These are phyloP conservation scores for Actinostola sp. DNA, from an alignment of 92 coral and sea anemone genomes.

Conservation along the genomic window DNA sequence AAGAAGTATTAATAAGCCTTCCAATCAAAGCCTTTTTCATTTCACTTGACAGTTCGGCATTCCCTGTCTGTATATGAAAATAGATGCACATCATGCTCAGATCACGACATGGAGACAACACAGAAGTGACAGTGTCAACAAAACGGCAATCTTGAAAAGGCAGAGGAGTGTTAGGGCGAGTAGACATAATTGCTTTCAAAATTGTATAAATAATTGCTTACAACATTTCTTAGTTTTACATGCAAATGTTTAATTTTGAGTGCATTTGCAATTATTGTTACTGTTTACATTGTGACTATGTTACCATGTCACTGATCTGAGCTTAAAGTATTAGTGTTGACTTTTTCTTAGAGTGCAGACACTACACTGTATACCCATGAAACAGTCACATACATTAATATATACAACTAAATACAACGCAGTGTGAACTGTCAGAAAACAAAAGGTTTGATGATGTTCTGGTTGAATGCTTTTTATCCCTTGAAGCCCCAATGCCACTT, in stretches of 20 bases:
- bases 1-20: neutral
- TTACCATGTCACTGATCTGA: slow-evolving; percentile 19
- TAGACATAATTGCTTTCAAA: neutral
- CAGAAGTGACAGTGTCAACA: slow-evolving; percentile 64
- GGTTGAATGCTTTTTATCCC: too few relatives aligned
- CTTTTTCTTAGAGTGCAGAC: too few relatives aligned
- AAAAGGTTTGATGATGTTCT: too few relatives aligned
- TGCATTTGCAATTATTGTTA: too few relatives aligned
- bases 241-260: neutral
- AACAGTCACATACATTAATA: too few relatives aligned
- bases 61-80: slow-evolving; percentile 87
- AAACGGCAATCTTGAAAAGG: slow-evolving; percentile 60
- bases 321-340: neutral
- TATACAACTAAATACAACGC: too few relatives aligned
- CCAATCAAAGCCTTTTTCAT: slow-evolving; percentile 29
- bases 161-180: slow-evolving; percentile 91
- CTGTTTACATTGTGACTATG: neutral
- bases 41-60: slow-evolving; percentile 81
- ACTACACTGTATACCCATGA: too few relatives aligned
- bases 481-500: too few relatives aligned
- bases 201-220: too few relatives aligned
- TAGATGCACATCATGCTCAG: slow-evolving; percentile 81
- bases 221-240: too few relatives aligned
- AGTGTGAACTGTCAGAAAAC: too few relatives aligned
- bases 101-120: slow-evolving; percentile 82